Conservation (phyloP, 2,113 vertebrate genomes). For the Microcebus tavaratra region DNA sequence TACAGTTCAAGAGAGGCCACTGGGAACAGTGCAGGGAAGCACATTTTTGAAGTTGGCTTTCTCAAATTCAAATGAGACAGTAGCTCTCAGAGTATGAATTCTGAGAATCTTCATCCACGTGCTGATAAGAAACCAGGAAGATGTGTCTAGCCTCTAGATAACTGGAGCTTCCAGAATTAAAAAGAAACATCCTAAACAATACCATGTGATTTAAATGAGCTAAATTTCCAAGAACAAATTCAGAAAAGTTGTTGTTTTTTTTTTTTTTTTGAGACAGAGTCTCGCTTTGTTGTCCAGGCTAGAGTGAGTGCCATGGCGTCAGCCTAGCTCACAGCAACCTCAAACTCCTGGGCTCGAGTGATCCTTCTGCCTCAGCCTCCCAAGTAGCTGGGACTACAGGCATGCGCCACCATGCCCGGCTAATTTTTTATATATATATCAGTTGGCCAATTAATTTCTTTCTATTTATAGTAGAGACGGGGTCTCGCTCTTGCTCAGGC, state of each 20-base stretch:
- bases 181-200: background rate
- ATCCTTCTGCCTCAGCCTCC: too few relatives aligned
- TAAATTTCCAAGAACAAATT: background rate
- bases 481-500: too few relatives aligned
- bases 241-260: background rate
- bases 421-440: too few relatives aligned
- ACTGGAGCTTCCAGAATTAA: background rate
- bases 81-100: background rate
- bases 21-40: background rate
- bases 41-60: background rate
- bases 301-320: too few relatives aligned
- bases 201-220: background rate
- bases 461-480: too few relatives aligned
- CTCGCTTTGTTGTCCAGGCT: too few relatives aligned
- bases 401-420: too few relatives aligned
- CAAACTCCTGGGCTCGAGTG: too few relatives aligned
- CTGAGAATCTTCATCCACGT: background rate
- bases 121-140: background rate
- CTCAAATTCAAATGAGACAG: background rate
- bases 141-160: background rate
- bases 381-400: too few relatives aligned
- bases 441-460: too few relatives aligned
- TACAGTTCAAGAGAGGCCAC: background rate
- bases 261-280: too few relatives aligned
- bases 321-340: too few relatives aligned